Evolutionary conservation across 2,888 invertebrate species (phyloP), one percentile per base, ranked within the genome.

Genomic region (Phortica okadai): DNA sequence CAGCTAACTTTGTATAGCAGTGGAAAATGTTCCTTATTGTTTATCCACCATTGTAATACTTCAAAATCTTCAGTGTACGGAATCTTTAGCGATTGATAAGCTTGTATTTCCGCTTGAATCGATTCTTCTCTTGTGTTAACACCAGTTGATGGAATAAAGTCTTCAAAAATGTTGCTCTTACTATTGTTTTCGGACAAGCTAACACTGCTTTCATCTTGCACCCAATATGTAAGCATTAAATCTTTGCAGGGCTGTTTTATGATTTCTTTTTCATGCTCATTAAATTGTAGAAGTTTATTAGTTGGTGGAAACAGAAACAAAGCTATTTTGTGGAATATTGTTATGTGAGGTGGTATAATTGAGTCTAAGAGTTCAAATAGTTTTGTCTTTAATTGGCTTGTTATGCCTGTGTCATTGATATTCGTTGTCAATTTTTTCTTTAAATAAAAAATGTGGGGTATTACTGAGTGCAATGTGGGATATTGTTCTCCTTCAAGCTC

Each of bases 251-350:
- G 16, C 44, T 67, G 67, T 6, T 16, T 8, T n/a, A 73, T 59
- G 0, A 6, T 2, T 10, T 42, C 58, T 42, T 42, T 73, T 44
- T 73, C 73, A 14, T 6, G 14, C 16, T 21, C 10, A 64, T 64
- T 10, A 14, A 21, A 74, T n/a, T 45, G 64, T 14, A 74, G n/a
- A 21, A 74, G 5, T 50, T 64, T 74, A 41, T 74, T 74, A 11
- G 74, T 74, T 50, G 74, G 74, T 7, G 74, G 74, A 54, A 74
- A 74, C 16, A 74, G 66, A 74, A 74, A 74, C n/a, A 74, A 66
- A 11, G 74, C 74, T 14, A 74, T 66, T 62, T 74, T 64, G 21
- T 74, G 74, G 50, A 25, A 74, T 3, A 33, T 54, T 8, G 64
- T 62, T 2, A 66, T 33, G n/a, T 74, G 21, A 10, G 44, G 50